Conservation (phyloP, 2,797 vertebrate species). For the Pseudopleuronectes americanus region DNA sequence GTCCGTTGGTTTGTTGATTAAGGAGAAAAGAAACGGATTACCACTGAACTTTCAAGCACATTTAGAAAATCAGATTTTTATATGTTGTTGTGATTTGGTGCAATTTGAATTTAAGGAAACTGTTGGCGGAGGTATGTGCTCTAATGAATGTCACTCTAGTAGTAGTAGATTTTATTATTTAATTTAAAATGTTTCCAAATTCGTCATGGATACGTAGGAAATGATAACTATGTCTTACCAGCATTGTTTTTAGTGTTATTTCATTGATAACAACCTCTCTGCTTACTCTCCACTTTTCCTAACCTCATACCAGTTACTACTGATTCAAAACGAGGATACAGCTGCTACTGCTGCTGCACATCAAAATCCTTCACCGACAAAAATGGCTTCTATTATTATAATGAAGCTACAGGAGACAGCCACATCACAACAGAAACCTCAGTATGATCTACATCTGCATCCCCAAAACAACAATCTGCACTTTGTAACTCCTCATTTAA, state of each 20-base stretch:
- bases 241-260: background rate
- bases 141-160: too few species aligned
- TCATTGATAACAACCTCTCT: background rate
- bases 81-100: too few species aligned
- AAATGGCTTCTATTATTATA: constrained; percentile 1
- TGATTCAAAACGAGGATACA: constrained; percentile 1
- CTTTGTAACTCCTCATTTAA: constrained; percentile 22
- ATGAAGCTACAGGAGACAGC: constrained; percentile 3
- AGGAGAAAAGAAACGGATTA: too few species aligned
- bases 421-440: constrained; percentile 17
- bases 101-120: too few species aligned
- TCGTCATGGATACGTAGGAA: background rate
- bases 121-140: too few species aligned
- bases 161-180: too few species aligned
- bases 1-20: too few species aligned
- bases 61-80: too few species aligned
- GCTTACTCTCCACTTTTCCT: background rate
- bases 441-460: constrained; percentile 22
- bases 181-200: constrained; percentile 1
- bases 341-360: background rate
- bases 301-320: background rate
- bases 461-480: constrained; percentile 28
- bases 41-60: too few species aligned
- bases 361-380: background rate
- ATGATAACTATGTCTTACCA: background rate